Conservation (phyloP, 2,888 invertebrate genomes). For the Chouioia cunea region DNA sequence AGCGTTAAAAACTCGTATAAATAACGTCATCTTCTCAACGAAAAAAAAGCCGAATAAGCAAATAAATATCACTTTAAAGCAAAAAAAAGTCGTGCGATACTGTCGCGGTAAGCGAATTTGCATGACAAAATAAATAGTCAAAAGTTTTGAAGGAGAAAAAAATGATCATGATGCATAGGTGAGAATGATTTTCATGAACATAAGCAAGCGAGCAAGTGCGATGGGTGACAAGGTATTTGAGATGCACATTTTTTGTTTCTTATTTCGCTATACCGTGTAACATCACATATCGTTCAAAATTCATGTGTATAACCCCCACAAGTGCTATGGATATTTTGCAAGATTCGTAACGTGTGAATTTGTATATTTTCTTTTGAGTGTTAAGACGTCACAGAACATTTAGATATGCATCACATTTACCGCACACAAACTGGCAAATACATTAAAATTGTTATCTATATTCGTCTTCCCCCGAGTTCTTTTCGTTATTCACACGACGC, state of each 20-base stretch:
- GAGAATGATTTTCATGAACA: constrained; percentile 40
- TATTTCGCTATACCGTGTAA: background rate
- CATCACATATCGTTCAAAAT: constrained; percentile 14
- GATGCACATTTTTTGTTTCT: constrained; percentile 22
- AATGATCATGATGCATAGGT: constrained; percentile 35
- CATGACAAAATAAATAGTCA: constrained; percentile 24
- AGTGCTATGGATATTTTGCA: constrained; percentile 2
- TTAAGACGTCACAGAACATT: constrained; percentile 30
- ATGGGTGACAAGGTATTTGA: constrained; percentile 1
- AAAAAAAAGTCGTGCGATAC: constrained; percentile 41
- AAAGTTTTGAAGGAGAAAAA: constrained; percentile 27
- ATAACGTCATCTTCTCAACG: no score
- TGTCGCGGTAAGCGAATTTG: constrained; percentile 34
- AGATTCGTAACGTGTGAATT: background rate
- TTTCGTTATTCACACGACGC: constrained; percentile 11
- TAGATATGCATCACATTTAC: constrained; percentile 31
- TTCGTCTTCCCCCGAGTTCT: background rate
- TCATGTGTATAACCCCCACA: background rate
- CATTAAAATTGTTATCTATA: constrained; percentile 8
- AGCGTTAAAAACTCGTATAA: no score
- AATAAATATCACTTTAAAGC: constrained; percentile 22
- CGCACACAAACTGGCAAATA: constrained; percentile 28
- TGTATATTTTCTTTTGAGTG: constrained; percentile 19
- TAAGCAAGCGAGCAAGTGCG: constrained; percentile 47
- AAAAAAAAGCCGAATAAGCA: no score